Conservation (phyloP, 2,797 vertebrate genomes). For the Geotrypetes seraphini region DNA sequence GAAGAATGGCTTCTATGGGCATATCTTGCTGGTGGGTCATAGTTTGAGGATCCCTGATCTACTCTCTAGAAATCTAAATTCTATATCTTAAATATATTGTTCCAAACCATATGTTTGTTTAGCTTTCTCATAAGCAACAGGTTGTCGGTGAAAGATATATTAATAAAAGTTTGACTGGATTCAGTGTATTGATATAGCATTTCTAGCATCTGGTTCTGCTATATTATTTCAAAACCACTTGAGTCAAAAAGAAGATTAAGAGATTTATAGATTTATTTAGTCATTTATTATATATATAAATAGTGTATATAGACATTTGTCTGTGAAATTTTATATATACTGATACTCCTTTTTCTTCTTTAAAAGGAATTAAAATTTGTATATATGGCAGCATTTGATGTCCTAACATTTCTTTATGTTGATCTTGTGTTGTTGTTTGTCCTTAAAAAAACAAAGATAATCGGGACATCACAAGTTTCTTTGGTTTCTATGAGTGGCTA, state of each 20-base stretch:
- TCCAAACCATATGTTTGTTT: constrained; percentile 24
- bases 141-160: constrained; percentile 8
- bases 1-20: too few species aligned
- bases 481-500: too few species aligned
- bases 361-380: constrained; percentile 28
- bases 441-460: too few species aligned
- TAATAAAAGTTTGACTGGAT: constrained; percentile 7
- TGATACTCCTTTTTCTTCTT: constrained; percentile 17
- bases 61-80: constrained; percentile 44
- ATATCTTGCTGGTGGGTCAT: too few species aligned
- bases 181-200: constrained; percentile 17
- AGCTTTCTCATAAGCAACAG: constrained; percentile 20
- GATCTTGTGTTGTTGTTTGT: too few species aligned
- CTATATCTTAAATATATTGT: constrained; percentile 13
- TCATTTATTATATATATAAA: constrained; percentile 30
- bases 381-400: constrained; percentile 30
- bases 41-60: too few species aligned
- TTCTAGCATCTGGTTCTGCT: constrained; percentile 3
- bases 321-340: constrained; percentile 46
- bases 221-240: constrained; percentile 1
- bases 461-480: too few species aligned
- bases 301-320: constrained; percentile 44
- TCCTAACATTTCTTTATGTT: constrained; percentile 15
- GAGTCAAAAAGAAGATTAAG: constrained; percentile 7
- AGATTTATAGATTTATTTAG: constrained; percentile 17